Base-by-base conservation (phyloP, 37 sponge, comb jelly and placozoan species). In the Bolinopsis microptera region DNA sequence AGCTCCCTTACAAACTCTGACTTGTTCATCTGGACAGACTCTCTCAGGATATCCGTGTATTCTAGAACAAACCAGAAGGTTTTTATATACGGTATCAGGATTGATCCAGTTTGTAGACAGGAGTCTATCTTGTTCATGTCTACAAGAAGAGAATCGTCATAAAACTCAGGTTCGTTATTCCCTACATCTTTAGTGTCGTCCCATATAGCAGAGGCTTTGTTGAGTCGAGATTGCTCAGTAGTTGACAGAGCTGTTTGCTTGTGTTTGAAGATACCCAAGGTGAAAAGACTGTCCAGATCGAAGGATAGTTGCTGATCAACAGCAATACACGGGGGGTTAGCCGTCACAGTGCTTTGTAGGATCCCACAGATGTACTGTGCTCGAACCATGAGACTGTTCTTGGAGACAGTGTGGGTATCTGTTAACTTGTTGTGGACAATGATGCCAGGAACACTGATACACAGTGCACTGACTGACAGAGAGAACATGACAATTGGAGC, bases 31-130 rank as follows among this genome's bases (percentile, higher is more conserved):
- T 86, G 61, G 61, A 41, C 13, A 3, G 41, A 27, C 0, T 86
- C 90, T 9, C 28, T 39, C 25, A 41, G 61, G 27, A 86, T 38
- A 16, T 24, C 5, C 16, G 31, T 38, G 32, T 35, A 77, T 23
- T 41, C 90, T 5, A 86, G 27, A 16, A 86, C 61, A 86, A 41
- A 86, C 90, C 90, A 86, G 24, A 86, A n/a, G 21, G 61, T 41
- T 27, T 86, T 41, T 16, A 86, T 27, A 30, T 86, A 86, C 0
- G 90, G 90, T 48, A 86, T 5, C 24, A 86, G 3, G 3, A 86
- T 39, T 23, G 41, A 41, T 24, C 61, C 41, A 23, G 39, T 41
- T 27, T 41, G 41, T 0, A 41, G 41, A 39, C 41, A 39, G 13
- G 36, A 2, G 30, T 27, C 61, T 5, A 86, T 28, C 35, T 86